Evolutionary conservation across 2,888 invertebrate species (phyloP).

Genomic region (Altica lythri): DNA sequence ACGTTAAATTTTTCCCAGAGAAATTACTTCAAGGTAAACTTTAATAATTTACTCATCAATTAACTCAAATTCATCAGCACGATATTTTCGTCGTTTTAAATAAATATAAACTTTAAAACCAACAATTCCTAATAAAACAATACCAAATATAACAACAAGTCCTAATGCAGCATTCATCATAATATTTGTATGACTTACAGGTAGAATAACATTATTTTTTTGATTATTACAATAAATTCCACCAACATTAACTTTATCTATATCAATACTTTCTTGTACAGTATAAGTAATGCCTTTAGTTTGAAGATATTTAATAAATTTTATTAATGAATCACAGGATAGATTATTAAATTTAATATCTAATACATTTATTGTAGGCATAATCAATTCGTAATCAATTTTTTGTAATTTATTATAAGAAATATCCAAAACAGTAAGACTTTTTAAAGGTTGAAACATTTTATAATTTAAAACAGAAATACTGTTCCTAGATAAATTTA

Average conservation of each 20-base stretch:
- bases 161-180: constrained; percentile 34
- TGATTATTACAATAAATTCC: constrained; percentile 50
- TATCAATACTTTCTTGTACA: constrained; percentile 45
- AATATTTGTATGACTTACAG: constrained; percentile 1
- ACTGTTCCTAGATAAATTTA: constrained; percentile 51
- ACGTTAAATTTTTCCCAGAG: too few species aligned
- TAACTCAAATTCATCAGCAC: constrained; percentile 50
- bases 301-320: constrained; percentile 49
- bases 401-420: constrained; percentile 48
- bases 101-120: constrained; percentile 43
- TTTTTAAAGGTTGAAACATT: constrained; percentile 44
- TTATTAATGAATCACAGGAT: constrained; percentile 48
- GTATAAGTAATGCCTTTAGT: constrained; percentile 47
- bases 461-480: constrained; percentile 45
- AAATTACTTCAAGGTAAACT: too few species aligned
- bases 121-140: constrained; percentile 35
- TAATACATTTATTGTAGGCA: constrained; percentile 47
- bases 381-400: constrained; percentile 49
- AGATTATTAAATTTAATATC: constrained; percentile 51
- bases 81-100: constrained; percentile 46
- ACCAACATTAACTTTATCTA: constrained; percentile 51
- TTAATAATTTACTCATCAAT: constrained; percentile 37
- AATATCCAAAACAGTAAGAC: constrained; percentile 48
- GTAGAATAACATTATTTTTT: constrained; percentile 2
- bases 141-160: constrained; percentile 31